Evolutionary conservation across 1,140 invertebrate genomes (phyloP).

Genomic region (Drosophila biarmipes): DNA sequence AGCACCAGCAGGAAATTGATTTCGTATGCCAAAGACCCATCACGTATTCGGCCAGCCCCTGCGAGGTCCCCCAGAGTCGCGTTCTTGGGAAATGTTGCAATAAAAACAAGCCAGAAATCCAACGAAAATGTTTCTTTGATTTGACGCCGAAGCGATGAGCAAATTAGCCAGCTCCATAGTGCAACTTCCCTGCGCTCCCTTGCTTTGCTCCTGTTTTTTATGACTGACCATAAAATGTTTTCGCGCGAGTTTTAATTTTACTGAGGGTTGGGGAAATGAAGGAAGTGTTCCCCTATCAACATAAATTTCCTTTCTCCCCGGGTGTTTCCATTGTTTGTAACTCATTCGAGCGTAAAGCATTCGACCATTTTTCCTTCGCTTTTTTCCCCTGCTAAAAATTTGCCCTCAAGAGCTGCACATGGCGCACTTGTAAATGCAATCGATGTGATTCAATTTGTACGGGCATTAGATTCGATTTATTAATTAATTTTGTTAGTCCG

Average conservation of each 20-base stretch:
- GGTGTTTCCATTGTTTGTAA: slow-evolving; percentile 71
- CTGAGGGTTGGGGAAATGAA: slow-evolving; percentile 7
- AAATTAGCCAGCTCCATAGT: slow-evolving; percentile 71
- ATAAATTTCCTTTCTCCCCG: slow-evolving; percentile 45
- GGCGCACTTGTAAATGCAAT: slow-evolving; percentile 63
- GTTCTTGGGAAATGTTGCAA: slow-evolving; percentile 61
- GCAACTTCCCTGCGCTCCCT: slow-evolving; percentile 28
- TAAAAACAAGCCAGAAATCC: slow-evolving; percentile 62
- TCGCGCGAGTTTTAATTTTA: slow-evolving; percentile 75
- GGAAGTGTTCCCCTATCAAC: slow-evolving; percentile 18
- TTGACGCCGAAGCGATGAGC: slow-evolving; percentile 60
- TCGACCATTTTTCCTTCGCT: slow-evolving; percentile 20
- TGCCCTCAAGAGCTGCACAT: slow-evolving; percentile 44
- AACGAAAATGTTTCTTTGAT: slow-evolving; percentile 76
- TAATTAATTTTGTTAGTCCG: slow-evolving; percentile 65
- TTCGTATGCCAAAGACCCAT: slow-evolving; percentile 63
- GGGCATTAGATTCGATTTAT: slow-evolving; percentile 70
- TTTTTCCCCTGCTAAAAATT: slow-evolving; percentile 14
- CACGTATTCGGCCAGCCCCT: slow-evolving; percentile 19
- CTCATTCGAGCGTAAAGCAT: slow-evolving; percentile 76
- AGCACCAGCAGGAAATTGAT: slow-evolving; percentile 64
- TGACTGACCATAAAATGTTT: slow-evolving; percentile 74
- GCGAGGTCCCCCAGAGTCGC: slow-evolving; percentile 2
- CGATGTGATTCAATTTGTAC: slow-evolving; percentile 65
- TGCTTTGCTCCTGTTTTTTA: slow-evolving; percentile 46